Conservation (phyloP, 2,113 vertebrate genomes). For the Astur gentilis region DNA sequence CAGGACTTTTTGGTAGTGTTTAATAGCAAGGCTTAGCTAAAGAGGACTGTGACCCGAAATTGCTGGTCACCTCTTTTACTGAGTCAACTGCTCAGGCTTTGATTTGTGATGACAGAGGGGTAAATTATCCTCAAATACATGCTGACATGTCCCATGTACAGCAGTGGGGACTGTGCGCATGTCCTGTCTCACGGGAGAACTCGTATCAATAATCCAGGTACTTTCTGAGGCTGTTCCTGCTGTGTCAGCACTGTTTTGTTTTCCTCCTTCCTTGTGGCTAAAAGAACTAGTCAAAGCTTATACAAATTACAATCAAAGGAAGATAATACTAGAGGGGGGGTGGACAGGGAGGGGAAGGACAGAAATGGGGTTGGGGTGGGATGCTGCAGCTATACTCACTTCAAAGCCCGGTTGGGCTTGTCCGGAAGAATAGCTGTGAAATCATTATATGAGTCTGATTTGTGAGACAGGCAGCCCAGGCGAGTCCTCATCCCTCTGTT, state of each 20-base stretch:
- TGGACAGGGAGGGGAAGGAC: background rate
- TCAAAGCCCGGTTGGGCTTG: slow-evolving; percentile 87
- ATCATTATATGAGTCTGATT: slow-evolving; percentile 95
- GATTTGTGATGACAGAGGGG: background rate
- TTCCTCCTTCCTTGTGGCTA: background rate
- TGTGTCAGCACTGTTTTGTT: background rate
- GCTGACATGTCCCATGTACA: background rate
- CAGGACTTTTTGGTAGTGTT: background rate
- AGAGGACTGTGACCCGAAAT: background rate
- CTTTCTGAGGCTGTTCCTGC: background rate
- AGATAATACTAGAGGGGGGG: background rate
- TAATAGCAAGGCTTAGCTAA: background rate
- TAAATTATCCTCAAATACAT: background rate
- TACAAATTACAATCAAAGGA: background rate
- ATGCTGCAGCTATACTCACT: slow-evolving; percentile 80
- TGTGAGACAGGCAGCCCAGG: slow-evolving; percentile 94
- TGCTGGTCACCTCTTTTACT: background rate
- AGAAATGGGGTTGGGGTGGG: background rate
- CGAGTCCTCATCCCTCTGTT: slow-evolving; percentile 93
- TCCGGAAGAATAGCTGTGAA: slow-evolving; percentile 93
- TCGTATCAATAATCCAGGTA: background rate
- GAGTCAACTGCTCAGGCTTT: background rate
- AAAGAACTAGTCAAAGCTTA: background rate
- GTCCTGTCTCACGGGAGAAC: background rate
- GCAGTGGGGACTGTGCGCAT: background rate